Base-by-base conservation (phyloP, 1,140 invertebrate genomes). In the Drosophila nigromelanica region DNA sequence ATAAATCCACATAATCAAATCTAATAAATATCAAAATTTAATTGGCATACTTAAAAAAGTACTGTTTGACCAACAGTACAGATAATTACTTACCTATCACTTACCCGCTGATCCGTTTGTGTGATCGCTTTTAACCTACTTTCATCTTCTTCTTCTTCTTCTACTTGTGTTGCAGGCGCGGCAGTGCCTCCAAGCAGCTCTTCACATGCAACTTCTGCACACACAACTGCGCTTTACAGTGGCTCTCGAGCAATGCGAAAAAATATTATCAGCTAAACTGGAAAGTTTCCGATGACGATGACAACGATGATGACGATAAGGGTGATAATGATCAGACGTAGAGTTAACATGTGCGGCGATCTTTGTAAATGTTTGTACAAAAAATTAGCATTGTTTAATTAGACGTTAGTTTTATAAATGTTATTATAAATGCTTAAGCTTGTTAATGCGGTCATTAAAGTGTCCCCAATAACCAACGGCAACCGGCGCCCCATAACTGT, bases 181-280 rank as follows among this genome's bases (percentile, higher is more conserved):
- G 87, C 48, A 91, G 90, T 54, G 70, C 78, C 5, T 91, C 91
- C 3, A 90, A 90, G 45, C 89, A 90, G 33, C 60, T 92, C 7
- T 92, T 91, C 37, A 91, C 82, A 45, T 91, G 90, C 30, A 91
- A 91, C 50, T 92, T 92, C 50, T 92, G 91, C 54, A 90, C 85
- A 15, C 71, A 71, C 11, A 67, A 73, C 33, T 92, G 91, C 35
- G 82, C 78, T 1, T 59, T 81, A 2, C 59, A 74, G 6, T 92
- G 91, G 91, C 42, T 90, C 11, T 54, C 64, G 5, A 64, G 39
- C 14, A 86, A 91, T 56, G 35, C 43, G 1, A 87, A 90, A 51
- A 91, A 90, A 60, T 91, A 91, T 47, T 91, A 89, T 64, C 87
- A 87, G 21, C 33, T 91, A 0, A 48, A 78, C 5, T 91, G 90